Base-by-base conservation (phyloP, 2,888 invertebrate species). In the Sclerodermus sp. region DNA sequence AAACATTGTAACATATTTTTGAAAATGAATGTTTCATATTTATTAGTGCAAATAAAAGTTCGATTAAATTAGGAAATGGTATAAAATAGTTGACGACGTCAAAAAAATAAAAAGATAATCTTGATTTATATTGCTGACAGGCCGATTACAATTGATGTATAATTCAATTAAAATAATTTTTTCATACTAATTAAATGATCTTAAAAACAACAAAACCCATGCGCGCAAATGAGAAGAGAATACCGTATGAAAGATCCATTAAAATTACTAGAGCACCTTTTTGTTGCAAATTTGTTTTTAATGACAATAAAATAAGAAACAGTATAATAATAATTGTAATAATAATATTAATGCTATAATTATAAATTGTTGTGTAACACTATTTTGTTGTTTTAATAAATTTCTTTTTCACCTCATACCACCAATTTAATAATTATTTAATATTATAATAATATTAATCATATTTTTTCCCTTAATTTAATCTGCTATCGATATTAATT, bases 221-320 rank as follows among this genome's bases (percentile, higher is more conserved):
- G 23, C 23, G 8, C 8, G 23, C 8, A 23, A 5, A 23, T 23
- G 8, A 23, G 23, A 23, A 23, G 3, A 23, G 23, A 23, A 23
- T 23, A 8, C 8, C 8, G 23, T 23, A 23, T 23, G 23, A 23
- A 23, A 23, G n/a, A 34, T 34, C 45, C 45, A 46, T 48, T 29
- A 53, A 57, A 63, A 62, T 64, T 61, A 62, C 50, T 47, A 64
- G 59, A 54, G 59, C 58, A 58, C 46, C 55, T 46, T 49, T 64
- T 61, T 64, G 47, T 64, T 64, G 64, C 65, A 64, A 64, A 64
- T 71, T 71, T 67, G 67, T 73, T 74, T 74, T 76, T 76, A 76
- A 76, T 76, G 70, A 75, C 71, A 76, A 74, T 76, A 74, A 76
- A 77, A 75, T 74, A 74, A 71, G 71, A 75, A 77, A 76, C 74